Conservation (phyloP, 2,113 vertebrate genomes). For the Thomomys bottae region DNA sequence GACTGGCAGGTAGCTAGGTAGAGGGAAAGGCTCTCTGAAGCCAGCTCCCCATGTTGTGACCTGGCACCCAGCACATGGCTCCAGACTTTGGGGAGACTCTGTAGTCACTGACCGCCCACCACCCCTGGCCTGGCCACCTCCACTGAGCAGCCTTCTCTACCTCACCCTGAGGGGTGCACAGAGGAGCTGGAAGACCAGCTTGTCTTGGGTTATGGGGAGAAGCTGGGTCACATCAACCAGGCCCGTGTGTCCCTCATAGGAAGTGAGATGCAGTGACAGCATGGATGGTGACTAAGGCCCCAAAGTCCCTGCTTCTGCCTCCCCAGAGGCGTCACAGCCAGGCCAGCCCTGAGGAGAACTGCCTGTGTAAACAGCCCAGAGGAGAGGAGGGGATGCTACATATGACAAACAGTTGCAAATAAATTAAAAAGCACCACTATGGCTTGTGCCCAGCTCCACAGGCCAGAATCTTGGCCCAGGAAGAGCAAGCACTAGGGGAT, state of each 20-base stretch:
- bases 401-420: conserved; percentile 65
- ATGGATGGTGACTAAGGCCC: conserved; percentile 73
- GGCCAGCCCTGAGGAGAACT: conserved; percentile 46
- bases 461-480: conserved; percentile 23
- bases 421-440: conserved; percentile 76
- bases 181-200: conserved; percentile 25
- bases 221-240: not conserved
- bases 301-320: conserved; percentile 62
- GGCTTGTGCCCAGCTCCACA: conserved; percentile 44
- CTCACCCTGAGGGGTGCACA: not conserved
- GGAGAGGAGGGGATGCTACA: conserved; percentile 75
- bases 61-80: not conserved
- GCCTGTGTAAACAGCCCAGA: conserved; percentile 59
- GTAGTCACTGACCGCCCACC: not conserved
- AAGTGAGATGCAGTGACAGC: conserved; percentile 66
- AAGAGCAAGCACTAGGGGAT: not conserved
- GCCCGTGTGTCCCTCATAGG: conserved; percentile 11
- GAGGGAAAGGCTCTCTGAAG: not conserved
- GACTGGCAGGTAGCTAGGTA: not conserved
- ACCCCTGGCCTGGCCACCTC: not conserved
- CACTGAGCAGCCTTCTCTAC: not conserved
- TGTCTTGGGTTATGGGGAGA: not conserved
- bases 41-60: not conserved
- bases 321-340: conserved; percentile 50
- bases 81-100: not conserved